Evolutionary conservation across 2,888 invertebrate species (phyloP), one percentile per base, ranked within the genome.

Genomic region (Drosophila mimica): DNA sequence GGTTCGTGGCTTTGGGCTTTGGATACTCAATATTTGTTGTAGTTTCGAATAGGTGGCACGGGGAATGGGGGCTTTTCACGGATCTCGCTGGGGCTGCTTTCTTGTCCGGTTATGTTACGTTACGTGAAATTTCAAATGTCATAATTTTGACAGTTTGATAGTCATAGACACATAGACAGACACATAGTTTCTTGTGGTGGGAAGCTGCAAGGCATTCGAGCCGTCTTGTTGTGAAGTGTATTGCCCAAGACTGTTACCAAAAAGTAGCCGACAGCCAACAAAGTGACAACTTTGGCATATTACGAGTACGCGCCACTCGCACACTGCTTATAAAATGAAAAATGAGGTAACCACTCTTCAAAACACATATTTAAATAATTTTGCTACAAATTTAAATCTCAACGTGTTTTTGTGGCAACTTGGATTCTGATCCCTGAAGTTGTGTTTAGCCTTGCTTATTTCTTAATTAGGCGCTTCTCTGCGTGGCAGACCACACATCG

Each of bases 51-150:
- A 52, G 31, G 48, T 59, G 64, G 49, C 57, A 54, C 40, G 31
- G 56, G 63, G 70, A 4, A 2, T 4, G 58, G 30, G 30, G 48
- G n/a, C 9, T 75, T 75, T 83, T 78, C 81, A 87, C 74, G 84
- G 83, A 86, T 86, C 66, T 79, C 58, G 68, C 58, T 54, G 75
- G 58, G 76, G 74, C 65, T 72, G 90, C 88, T 88, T 82, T 88
- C 86, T 85, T 89, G 90, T 82, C 77, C 85, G 82, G 82, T 88
- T 80, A 69, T 71, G 76, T 83, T 77, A 72, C 78, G 76, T 79
- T 91, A 89, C 88, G 90, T 88, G 90, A 89, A 88, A 88, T 91
- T 90, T 88, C 90, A 88, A 91, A 91, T 90, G 91, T 88, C 90
- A 89, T 82, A 85, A 85, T 91, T 88, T 82, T 91, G 88, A 88